Conservation (phyloP, 2,797 vertebrate genomes). For the Pagetopsis macropterus region DNA sequence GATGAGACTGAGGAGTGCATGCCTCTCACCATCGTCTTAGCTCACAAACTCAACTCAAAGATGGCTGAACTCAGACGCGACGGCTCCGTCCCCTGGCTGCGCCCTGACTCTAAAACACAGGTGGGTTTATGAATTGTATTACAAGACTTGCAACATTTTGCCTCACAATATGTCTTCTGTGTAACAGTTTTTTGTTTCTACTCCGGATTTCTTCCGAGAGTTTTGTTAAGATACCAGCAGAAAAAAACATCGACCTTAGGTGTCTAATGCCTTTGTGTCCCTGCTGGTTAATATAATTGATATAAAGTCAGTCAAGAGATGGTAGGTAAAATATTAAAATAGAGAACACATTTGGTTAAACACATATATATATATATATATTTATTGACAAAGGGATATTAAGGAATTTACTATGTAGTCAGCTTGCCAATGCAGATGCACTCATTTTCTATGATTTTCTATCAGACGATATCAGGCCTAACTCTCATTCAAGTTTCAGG, state of each 20-base stretch:
- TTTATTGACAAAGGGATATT: conserved; percentile 1
- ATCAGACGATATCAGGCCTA: not conserved
- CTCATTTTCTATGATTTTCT: not conserved
- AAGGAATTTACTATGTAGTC: not conserved
- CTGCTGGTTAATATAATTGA: conserved; percentile 16
- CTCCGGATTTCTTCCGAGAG: conserved; percentile 35
- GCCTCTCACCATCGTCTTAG: conserved; percentile 96
- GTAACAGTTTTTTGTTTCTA: conserved; percentile 36
- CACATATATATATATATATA: conserved; percentile 2
- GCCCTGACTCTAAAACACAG: conserved; percentile 98
- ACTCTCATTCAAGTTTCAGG: not conserved
- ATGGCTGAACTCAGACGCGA: conserved; percentile 93
- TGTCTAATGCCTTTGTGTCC: conserved; percentile 19
- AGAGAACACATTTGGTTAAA: conserved; percentile 9
- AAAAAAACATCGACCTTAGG: conserved; percentile 26
- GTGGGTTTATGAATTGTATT: conserved; percentile 68
- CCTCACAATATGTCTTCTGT: not conserved
- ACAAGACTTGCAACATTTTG: not conserved
- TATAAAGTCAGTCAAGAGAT: conserved; percentile 8
- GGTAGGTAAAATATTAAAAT: not conserved
- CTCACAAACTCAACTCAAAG: conserved; percentile 94
- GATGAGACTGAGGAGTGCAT: conserved; percentile 98
- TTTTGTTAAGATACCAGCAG: conserved; percentile 50
- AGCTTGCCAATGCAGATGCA: not conserved
- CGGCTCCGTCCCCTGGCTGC: conserved; percentile 90